Percentiles rank a stretch among this genome's conserved stretches.
Conservation (phyloP, 2,113 vertebrate species). For the Elgaria multicarinata region DNA sequence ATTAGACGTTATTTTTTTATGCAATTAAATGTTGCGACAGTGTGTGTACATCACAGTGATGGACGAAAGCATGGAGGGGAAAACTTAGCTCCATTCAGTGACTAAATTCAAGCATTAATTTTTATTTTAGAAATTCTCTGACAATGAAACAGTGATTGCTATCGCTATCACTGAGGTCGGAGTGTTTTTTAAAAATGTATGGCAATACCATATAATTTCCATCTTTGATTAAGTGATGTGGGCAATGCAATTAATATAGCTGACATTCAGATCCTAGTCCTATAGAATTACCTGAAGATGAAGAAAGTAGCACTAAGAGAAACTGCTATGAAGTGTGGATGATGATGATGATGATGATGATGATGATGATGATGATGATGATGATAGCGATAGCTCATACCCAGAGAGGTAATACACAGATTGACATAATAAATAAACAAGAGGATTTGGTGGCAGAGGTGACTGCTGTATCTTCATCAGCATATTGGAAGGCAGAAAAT, state of each 20-base stretch:
- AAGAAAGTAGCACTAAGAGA: not conserved
- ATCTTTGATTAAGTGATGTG: not conserved
- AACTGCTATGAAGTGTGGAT: not conserved
- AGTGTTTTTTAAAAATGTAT: not conserved
- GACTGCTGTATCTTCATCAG: not conserved
- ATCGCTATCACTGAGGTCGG: too few species aligned
- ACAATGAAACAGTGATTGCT: conserved; percentile 45
- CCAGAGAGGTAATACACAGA: not conserved
- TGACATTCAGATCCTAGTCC: not conserved
- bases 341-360: too few species aligned
- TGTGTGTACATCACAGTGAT: not conserved
- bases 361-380: too few species aligned
- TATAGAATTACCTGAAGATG: not conserved
- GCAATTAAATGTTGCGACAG: conserved; percentile 34
- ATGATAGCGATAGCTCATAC: not conserved
- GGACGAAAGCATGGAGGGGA: conserved; percentile 38
- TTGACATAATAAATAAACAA: not conserved
- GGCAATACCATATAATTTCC: not conserved
- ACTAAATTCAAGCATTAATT: conserved; percentile 41
- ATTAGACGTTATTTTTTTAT: conserved; percentile 12
- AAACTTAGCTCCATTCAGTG: not conserved
- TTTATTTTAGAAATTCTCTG: not conserved
- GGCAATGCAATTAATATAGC: not conserved
- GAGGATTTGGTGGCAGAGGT: not conserved
- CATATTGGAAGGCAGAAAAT: not conserved